Evolutionary conservation across 2,113 vertebrate genomes (phyloP), one percentile per base, ranked within the genome.

Genomic region (Pseudolaguvia tuberculata): DNA sequence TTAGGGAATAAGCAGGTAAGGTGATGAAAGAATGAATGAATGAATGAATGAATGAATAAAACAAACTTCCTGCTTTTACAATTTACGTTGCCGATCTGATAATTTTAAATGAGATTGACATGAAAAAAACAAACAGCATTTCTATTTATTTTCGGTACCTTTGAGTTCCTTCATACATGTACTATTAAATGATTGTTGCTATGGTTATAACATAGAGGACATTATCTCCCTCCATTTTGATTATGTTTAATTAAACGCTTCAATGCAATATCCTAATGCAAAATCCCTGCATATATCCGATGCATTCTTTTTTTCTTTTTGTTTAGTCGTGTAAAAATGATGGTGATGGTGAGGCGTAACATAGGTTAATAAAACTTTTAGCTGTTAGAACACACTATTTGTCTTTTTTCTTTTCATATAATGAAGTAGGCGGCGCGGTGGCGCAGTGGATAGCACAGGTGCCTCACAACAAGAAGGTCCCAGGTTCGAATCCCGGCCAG

Each of bases 231-330:
- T 65, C 42, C 14, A 11, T 65, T 65, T 14, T 23, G n/a, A 65
- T 65, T 23, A 25, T 65, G 45, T 53, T 65, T 47, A 65, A 47
- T 65, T 23, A 65, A 65, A 45, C 39, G 47, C 21, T 47, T 47
- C n/a, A 25, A 17, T 65, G 39, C 62, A 45, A 63, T 45, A 42
- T 23, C 61, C 35, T 14, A 42, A 23, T 15, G n/a, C n/a, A 47
- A 23, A 47, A 23, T 65, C 39, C 61, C 39, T 47, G 61, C 6
- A 2, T 15, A n/a, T 35, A 65, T 45, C n/a, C 23, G 10, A 5
- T 61, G 29, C 17, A 35, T 39, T 62, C 10, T 1, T 11, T 4
- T 35, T 18, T 2, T 35, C 20, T 59, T 65, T 17, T 65, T 48
- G 14, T 48, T 48, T 18, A 48, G 42, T 48, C 4, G 8, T 48